Percentiles rank a stretch among this genome's conserved stretches.
These are phyloP conservation scores for Coecobrya sp. DNA, from an alignment of 2,888 invertebrate genomes.

Conservation along the genomic window DNA sequence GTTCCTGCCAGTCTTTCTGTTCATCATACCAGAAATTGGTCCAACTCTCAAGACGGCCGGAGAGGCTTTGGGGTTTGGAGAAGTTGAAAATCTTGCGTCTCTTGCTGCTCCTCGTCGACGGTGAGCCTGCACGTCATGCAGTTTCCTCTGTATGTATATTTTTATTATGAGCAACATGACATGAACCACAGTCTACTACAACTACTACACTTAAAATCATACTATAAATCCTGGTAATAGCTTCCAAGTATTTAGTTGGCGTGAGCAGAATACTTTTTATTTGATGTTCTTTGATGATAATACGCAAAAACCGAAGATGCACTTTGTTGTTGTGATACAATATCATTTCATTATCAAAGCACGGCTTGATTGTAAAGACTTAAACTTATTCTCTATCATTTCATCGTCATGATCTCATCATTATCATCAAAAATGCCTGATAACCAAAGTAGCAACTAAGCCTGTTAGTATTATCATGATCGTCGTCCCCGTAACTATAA, in stretches of 20 bases:
- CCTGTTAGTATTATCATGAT: background rate
- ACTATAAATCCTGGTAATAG: background rate
- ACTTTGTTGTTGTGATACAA: background rate
- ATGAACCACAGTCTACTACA: slow-evolving; percentile 6
- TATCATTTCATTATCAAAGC: no score
- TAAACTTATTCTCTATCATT: background rate
- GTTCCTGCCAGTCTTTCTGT: slow-evolving; percentile 38
- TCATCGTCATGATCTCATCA: slow-evolving; percentile 20
- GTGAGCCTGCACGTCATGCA: slow-evolving; percentile 17
- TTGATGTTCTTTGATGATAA: background rate
- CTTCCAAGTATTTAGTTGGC: background rate
- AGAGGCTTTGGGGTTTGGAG: slow-evolving; percentile 45
- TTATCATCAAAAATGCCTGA: slow-evolving; percentile 24
- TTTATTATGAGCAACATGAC: slow-evolving; percentile 25
- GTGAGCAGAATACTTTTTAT: background rate
- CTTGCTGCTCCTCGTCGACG: slow-evolving; percentile 12
- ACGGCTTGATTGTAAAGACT: background rate
- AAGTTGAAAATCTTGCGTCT: slow-evolving; percentile 48
- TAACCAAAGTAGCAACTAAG: background rate
- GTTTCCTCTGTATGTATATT: slow-evolving; percentile 38
- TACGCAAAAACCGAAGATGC: background rate
- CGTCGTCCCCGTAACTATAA: background rate
- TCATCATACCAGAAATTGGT: slow-evolving; percentile 49
- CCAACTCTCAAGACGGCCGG: slow-evolving; percentile 30
- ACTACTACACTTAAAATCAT: background rate